A percentile compares a stretch with the other conserved stretches of the same genome.
These are phyloP conservation scores for Holacanthella duospinosa DNA, from an alignment of 2,888 invertebrate genomes.

Conservation along the genomic window DNA sequence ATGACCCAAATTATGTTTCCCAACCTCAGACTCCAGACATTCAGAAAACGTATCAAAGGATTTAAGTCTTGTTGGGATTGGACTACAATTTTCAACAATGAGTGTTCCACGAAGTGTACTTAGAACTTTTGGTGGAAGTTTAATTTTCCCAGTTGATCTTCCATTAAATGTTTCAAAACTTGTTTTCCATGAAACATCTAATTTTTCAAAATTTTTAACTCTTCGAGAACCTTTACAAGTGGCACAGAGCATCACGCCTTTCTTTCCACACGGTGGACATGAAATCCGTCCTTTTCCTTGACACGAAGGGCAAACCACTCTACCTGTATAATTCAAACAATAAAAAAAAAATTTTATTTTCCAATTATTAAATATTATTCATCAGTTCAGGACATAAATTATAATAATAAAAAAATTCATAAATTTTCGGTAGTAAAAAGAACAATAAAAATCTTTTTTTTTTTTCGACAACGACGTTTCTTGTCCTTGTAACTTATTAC, in stretches of 20 bases:
- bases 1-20: not conserved
- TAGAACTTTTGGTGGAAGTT: not conserved
- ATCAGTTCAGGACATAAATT: too few species aligned
- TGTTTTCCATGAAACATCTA: not conserved
- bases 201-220: not conserved
- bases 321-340: not conserved
- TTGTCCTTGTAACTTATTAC: not conserved
- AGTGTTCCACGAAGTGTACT: not conserved
- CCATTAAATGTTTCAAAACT: not conserved
- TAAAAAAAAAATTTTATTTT: not conserved
- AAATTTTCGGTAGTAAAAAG: not conserved
- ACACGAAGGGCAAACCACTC: slow-evolving; percentile 4
- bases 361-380: not conserved
- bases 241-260: not conserved
- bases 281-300: not conserved
- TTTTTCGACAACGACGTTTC: not conserved
- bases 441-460: not conserved
- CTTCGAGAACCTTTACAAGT: not conserved
- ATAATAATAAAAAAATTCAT: too few species aligned
- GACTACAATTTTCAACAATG: not conserved
- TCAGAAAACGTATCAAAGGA: not conserved
- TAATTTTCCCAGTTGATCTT: not conserved
- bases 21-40: not conserved
- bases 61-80: not conserved
- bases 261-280: slow-evolving; percentile 2